A percentile compares a stretch with the other conserved stretches of the same genome.
These are phyloP conservation scores for Oreochromis grahami DNA, from an alignment of 2,797 vertebrate species.

Conservation along the genomic window DNA sequence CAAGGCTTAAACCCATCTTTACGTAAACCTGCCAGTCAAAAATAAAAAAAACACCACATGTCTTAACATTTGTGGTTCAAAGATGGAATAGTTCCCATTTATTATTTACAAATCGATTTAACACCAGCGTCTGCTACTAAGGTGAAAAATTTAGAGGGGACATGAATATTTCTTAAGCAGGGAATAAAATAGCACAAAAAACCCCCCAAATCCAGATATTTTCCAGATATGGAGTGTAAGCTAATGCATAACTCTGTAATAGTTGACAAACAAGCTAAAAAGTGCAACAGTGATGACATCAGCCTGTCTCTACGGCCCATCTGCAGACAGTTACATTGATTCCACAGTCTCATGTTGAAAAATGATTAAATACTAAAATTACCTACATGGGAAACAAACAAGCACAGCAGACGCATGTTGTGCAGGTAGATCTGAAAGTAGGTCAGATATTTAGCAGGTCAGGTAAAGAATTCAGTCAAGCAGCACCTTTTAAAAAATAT, in stretches of 20 bases:
- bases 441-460: not conserved
- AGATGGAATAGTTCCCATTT: not conserved
- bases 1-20: conserved; percentile 2
- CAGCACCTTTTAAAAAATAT: not conserved
- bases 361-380: not conserved
- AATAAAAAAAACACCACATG: not conserved
- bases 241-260: not conserved
- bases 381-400: not conserved
- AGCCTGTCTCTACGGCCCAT: not conserved
- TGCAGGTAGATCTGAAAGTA: not conserved
- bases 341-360: not conserved
- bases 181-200: fast-evolving
- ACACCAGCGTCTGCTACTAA: not conserved
- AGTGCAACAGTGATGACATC: not conserved
- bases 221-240: not conserved
- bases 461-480: not conserved
- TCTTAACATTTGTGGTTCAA: not conserved
- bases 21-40: conserved; percentile 13
- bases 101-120: not conserved
- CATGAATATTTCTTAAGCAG: fast-evolving
- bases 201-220: not conserved
- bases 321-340: not conserved
- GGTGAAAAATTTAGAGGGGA: not conserved
- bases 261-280: not conserved
- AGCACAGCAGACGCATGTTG: not conserved